These are phyloP conservation scores for Iphiclides podalirius DNA, from an alignment of 2,888 invertebrate species.

Conservation along the genomic window DNA sequence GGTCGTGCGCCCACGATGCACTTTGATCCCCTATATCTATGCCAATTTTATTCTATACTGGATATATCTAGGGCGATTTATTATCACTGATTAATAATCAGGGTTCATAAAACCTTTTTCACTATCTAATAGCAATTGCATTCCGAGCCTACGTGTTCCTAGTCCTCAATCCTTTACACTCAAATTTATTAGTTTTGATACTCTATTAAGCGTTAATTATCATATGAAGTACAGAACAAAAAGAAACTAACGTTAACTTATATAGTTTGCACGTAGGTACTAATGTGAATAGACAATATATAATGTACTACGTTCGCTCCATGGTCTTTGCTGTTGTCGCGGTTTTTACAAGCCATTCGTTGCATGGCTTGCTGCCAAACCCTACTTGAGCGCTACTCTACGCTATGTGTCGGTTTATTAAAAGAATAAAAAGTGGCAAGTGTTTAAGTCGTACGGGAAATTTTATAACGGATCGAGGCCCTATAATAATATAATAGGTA, in stretches of 20 bases:
- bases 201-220: no score
- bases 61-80: constrained; percentile 66
- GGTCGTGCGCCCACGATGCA: constrained; percentile 76
- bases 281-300: constrained; percentile 8
- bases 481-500: constrained; percentile 8
- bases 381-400: constrained; percentile 32
- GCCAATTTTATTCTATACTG: constrained; percentile 74
- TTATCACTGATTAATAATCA: constrained; percentile 5
- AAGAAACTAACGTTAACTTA: background rate
- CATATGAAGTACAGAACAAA: no score
- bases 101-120: background rate
- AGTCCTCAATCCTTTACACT: background rate
- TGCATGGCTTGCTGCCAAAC: constrained; percentile 34
- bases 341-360: constrained; percentile 27
- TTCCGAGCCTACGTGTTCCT: background rate
- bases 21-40: constrained; percentile 75
- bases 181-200: no score
- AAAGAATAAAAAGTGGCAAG: constrained; percentile 27
- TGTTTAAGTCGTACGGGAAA: constrained; percentile 20
- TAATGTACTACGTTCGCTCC: background rate
- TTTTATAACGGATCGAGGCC: constrained; percentile 16
- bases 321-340: constrained; percentile 14
- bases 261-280: constrained; percentile 11
- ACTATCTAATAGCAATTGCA: no score
- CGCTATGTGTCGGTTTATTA: constrained; percentile 27